These are phyloP conservation scores for Pycnonotus jocosus DNA, from an alignment of 2,113 vertebrate genomes.

Conservation along the genomic window DNA sequence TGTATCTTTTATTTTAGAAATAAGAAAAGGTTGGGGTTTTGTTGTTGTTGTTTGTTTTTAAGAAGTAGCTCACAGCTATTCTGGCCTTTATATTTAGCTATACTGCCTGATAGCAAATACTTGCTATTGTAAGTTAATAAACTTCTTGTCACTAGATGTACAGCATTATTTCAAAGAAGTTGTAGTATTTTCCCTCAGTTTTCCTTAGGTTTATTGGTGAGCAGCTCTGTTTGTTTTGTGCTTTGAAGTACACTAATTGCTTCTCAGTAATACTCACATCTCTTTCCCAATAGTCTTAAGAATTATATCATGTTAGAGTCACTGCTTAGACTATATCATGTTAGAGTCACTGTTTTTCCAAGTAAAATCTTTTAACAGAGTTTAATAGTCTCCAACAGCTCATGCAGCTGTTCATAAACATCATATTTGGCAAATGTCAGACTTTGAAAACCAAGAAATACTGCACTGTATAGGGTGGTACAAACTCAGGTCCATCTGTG, in stretches of 20 bases:
- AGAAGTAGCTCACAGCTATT: neutral
- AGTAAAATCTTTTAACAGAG: neutral
- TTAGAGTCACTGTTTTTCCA: neutral
- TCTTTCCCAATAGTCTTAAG: neutral
- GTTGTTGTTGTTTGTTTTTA: neutral
- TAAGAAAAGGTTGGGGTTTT: rapidly evolving
- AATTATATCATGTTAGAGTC: neutral
- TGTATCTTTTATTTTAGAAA: neutral
- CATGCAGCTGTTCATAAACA: neutral
- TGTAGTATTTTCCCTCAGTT: neutral
- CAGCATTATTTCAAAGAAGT: neutral
- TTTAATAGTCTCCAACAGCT: neutral
- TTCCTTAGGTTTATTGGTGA: neutral
- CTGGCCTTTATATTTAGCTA: neutral
- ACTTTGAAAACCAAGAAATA: neutral
- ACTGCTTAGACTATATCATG: neutral
- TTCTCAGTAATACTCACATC: neutral
- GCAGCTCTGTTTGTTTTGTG: neutral
- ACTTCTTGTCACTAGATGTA: neutral
- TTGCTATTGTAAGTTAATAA: neutral
- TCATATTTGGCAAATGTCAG: neutral
- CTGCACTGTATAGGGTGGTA: neutral
- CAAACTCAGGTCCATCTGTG: neutral
- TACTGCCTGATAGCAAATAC: neutral
- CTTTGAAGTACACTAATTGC: neutral